Evolutionary conservation across 2,888 invertebrate genomes (phyloP).

Genomic region (Lysandra coridon): DNA sequence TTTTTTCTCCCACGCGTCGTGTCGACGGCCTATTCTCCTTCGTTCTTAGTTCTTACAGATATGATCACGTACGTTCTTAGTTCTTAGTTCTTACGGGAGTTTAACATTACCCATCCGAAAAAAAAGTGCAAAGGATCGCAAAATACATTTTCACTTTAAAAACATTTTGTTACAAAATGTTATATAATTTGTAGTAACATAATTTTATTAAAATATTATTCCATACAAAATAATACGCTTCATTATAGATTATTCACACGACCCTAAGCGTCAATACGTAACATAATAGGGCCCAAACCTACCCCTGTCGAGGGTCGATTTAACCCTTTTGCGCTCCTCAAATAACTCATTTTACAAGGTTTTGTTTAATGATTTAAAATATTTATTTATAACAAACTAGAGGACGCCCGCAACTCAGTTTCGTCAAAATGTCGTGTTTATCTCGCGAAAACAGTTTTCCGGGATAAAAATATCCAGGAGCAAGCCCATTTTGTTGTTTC

Average conservation of each 20-base stretch:
- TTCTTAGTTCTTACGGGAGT: too few relatives aligned
- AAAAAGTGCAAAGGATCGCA: not conserved
- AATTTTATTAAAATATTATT: not conserved
- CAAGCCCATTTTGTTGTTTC: too few relatives aligned
- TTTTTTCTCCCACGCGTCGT: too few relatives aligned
- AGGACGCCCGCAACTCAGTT: too few relatives aligned
- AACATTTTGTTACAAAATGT: not conserved
- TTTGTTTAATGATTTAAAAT: not conserved
- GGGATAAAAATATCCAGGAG: too few relatives aligned
- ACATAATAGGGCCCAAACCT: constrained; percentile 22
- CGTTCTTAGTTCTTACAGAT: too few relatives aligned
- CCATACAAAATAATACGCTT: not conserved
- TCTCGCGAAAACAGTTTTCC: too few relatives aligned
- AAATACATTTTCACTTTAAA: not conserved
- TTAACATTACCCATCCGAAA: too few relatives aligned
- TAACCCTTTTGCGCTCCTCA: not conserved
- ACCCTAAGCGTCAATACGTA: constrained; percentile 8
- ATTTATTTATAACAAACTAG: not conserved
- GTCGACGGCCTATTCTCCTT: too few relatives aligned
- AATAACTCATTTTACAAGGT: not conserved
- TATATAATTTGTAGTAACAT: not conserved
- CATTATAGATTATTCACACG: constrained; percentile 8
- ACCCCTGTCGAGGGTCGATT: constrained; percentile 2
- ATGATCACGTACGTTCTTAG: too few relatives aligned
- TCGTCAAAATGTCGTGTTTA: too few relatives aligned